A percentile compares a stretch with the other conserved stretches of the same genome.
phyloP scores from a whole-genome alignment of 2,797 vertebrate genomes.

The Oryzias sinensis region DNA sequence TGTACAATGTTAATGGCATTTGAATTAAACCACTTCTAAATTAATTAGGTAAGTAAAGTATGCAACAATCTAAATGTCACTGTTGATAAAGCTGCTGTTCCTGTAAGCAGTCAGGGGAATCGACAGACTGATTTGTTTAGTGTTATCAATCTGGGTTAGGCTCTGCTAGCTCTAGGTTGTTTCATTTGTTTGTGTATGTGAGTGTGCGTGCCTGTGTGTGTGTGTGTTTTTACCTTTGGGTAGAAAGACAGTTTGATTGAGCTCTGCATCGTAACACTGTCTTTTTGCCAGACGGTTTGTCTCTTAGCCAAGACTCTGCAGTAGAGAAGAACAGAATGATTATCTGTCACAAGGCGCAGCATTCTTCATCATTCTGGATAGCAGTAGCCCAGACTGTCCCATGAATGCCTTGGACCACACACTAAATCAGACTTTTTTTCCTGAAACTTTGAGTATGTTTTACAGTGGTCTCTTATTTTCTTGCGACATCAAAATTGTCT shows the following conservation, averaged over 20 bases:
- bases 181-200: slow-evolving; percentile 43
- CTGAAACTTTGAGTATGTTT: slow-evolving; percentile 26
- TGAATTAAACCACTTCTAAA: slow-evolving; percentile 72
- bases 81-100: slow-evolving; percentile 63
- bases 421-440: slow-evolving; percentile 37
- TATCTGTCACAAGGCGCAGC: slow-evolving; percentile 73
- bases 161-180: slow-evolving; percentile 63
- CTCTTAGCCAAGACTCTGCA: slow-evolving; percentile 72
- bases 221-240: slow-evolving; percentile 56
- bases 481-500: slow-evolving; percentile 8
- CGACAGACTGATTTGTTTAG: slow-evolving; percentile 71
- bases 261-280: slow-evolving; percentile 75
- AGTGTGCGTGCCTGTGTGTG: slow-evolving; percentile 7
- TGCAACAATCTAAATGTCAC: slow-evolving; percentile 70
- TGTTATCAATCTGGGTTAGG: slow-evolving; percentile 75
- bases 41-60: slow-evolving; percentile 70
- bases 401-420: slow-evolving; percentile 51
- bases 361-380: slow-evolving; percentile 62
- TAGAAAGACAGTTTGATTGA: slow-evolving; percentile 72
- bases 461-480: slow-evolving; percentile 16
- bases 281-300: slow-evolving; percentile 76
- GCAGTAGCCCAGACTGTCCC: slow-evolving; percentile 43
- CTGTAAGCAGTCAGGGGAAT: slow-evolving; percentile 53
- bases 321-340: slow-evolving; percentile 73
- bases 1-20: slow-evolving; percentile 66